Evolutionary conservation across 2,888 invertebrate genomes (phyloP), one percentile per base, ranked within the genome.

Genomic region (Lasioglossum leucozonium): DNA sequence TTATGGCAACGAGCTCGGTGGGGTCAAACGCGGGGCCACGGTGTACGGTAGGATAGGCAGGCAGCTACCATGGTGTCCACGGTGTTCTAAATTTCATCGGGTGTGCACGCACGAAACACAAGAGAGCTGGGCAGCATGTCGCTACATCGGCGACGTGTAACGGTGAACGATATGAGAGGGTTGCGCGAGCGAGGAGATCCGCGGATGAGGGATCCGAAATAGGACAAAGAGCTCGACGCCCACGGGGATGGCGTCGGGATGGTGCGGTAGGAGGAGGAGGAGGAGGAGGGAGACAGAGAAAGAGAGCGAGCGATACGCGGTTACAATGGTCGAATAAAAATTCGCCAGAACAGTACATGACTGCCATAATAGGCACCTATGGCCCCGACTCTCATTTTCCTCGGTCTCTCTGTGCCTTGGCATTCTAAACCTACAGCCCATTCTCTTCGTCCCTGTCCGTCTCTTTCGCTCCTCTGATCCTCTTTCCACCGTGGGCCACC

Each of bases 251-350:
- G 55, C 62, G 62, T 77, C 69, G 78, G 51, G 40, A 72, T 80
- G 47, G 69, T 37, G 40, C 40, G 40, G 40, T 22, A 37, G 84
- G 89, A 81, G 87, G 18, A 37, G 22, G 65, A n/a, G 37, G 22
- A 67, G 22, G 84, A 77, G 84, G 89, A 81, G 87, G 10, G 34
- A 8, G 65, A n/a, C 34, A 34, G 37, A 8, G 26, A 6, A 34
- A 18, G 65, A 2, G 6, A 16, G 85, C 51, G 80, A 82, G 69
- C 87, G 91, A 90, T 91, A 90, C 88, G 91, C 88, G 89, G 93
- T 93, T 93, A 93, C 92, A 93, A 92, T 89, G 91, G 91, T 88
- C 91, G 91, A 93, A 94, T 93, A 94, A 94, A 94, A 92, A 93
- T 92, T 91, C 88, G 84, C 84, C 91, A 86, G 92, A 92, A 91